Conservation (phyloP, 2,113 vertebrate species). For the Syngnathus typhle region DNA sequence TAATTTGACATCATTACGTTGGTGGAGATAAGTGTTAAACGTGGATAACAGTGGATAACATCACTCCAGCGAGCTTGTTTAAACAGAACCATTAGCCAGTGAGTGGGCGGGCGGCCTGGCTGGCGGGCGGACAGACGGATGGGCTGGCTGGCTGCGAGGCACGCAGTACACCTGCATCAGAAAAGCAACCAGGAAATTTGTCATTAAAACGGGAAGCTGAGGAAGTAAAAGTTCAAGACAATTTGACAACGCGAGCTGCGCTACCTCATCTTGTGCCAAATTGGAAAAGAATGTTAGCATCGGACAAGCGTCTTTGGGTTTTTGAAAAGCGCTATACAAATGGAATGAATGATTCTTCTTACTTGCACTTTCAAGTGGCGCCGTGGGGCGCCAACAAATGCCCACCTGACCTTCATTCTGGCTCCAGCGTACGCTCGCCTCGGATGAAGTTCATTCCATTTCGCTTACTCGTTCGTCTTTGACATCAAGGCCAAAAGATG, state of each 20-base stretch:
- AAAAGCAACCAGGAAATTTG: not conserved
- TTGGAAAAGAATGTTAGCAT: too few species aligned
- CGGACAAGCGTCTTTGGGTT: too few species aligned
- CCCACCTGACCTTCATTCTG: slow-evolving; percentile 28
- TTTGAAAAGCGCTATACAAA: too few species aligned
- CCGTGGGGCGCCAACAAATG: slow-evolving; percentile 20
- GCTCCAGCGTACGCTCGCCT: slow-evolving; percentile 26
- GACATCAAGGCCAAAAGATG: not conserved
- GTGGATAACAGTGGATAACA: slow-evolving; percentile 18
- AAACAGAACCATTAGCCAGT: slow-evolving; percentile 18
- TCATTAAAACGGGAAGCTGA: not conserved
- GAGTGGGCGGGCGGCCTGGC: too few species aligned
- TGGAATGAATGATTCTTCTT: too few species aligned
- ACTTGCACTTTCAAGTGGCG: slow-evolving; percentile 18
- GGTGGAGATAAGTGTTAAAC: not conserved
- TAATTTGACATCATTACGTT: not conserved
- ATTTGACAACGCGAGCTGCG: too few species aligned
- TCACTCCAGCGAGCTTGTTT: slow-evolving; percentile 11
- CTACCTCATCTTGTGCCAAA: too few species aligned
- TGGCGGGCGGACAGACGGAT: too few species aligned
- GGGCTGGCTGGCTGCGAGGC: not conserved
- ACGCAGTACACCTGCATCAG: not conserved
- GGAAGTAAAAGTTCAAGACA: too few species aligned
- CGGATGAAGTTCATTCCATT: slow-evolving; percentile 14
- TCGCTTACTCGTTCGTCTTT: not conserved